Evolutionary conservation across 2,888 invertebrate genomes (phyloP).

Genomic region (Melieria crassipennis): DNA sequence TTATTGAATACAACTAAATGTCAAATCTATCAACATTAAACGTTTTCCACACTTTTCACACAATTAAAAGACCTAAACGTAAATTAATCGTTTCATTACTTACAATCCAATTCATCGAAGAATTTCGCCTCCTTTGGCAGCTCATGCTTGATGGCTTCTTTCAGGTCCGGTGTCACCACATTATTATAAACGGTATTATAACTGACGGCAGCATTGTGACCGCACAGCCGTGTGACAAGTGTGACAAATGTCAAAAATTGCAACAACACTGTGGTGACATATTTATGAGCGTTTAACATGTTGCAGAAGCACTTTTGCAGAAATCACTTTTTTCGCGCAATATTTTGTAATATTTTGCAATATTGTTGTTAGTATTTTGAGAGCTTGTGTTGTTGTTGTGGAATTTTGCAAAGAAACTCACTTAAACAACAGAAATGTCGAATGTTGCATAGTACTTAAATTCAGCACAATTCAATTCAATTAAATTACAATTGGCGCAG

Average conservation of each 20-base stretch:
- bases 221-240: neutral
- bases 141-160: constrained; percentile 60
- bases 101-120: constrained; percentile 77
- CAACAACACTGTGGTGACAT: neutral
- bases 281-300: constrained; percentile 19
- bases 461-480: neutral
- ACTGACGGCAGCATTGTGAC: constrained; percentile 33
- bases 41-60: too few relatives aligned
- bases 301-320: constrained; percentile 17
- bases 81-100: constrained; percentile 62
- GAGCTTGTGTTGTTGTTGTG: constrained; percentile 28
- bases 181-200: constrained; percentile 62
- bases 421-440: neutral
- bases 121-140: constrained; percentile 70
- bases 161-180: constrained; percentile 56
- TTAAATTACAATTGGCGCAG: neutral
- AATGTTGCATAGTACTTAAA: constrained; percentile 17
- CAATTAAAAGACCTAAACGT: too few relatives aligned
- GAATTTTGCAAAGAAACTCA: neutral
- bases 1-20: too few relatives aligned
- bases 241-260: neutral
- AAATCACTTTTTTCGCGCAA: constrained; percentile 25
- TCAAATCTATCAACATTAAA: too few relatives aligned
- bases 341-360: constrained; percentile 52
- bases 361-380: constrained; percentile 47